These are phyloP conservation scores for Ashinkailepas kermadecensis DNA, from an alignment of 2,888 invertebrate species.

Conservation along the genomic window DNA sequence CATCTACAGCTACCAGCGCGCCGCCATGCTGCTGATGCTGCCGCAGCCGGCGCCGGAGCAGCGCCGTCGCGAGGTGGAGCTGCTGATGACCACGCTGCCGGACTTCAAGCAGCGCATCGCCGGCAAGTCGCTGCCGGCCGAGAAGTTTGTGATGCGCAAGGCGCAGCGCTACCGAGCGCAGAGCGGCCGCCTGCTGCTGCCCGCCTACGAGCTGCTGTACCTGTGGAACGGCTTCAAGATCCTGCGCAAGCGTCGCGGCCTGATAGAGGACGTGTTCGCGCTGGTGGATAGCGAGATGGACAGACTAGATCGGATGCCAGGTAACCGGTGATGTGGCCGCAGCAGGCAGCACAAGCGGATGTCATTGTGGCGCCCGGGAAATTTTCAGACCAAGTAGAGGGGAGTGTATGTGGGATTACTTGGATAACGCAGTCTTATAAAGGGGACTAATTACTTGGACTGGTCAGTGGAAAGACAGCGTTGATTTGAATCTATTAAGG, in stretches of 20 bases:
- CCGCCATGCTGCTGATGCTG: slow-evolving; percentile 70
- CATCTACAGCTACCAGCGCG: slow-evolving; percentile 83
- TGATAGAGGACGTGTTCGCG: slow-evolving; percentile 51
- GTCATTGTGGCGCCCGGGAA: no score
- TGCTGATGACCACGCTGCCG: slow-evolving; percentile 44
- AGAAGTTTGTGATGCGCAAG: slow-evolving; percentile 88
- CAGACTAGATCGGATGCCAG: slow-evolving; percentile 38
- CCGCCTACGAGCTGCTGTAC: slow-evolving; percentile 79
- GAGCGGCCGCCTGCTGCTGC: slow-evolving; percentile 63
- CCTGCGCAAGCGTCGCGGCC: slow-evolving; percentile 59
- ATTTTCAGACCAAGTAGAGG: no score
- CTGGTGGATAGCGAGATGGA: slow-evolving; percentile 51
- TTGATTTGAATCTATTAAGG: no score
- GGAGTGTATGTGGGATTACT: no score
- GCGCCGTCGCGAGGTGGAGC: not conserved
- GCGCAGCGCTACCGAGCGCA: slow-evolving; percentile 70
- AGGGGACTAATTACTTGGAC: no score
- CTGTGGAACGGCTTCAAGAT: slow-evolving; percentile 88
- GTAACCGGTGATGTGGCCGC: slow-evolving; percentile 34
- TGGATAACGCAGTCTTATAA: no score
- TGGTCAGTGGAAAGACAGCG: no score
- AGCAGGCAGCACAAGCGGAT: no score
- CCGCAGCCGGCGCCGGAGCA: slow-evolving; percentile 35
- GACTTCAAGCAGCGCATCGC: slow-evolving; percentile 79
- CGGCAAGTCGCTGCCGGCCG: slow-evolving; percentile 93